Conservation (phyloP, 2,888 invertebrate species). For the Drosophila colorata region DNA sequence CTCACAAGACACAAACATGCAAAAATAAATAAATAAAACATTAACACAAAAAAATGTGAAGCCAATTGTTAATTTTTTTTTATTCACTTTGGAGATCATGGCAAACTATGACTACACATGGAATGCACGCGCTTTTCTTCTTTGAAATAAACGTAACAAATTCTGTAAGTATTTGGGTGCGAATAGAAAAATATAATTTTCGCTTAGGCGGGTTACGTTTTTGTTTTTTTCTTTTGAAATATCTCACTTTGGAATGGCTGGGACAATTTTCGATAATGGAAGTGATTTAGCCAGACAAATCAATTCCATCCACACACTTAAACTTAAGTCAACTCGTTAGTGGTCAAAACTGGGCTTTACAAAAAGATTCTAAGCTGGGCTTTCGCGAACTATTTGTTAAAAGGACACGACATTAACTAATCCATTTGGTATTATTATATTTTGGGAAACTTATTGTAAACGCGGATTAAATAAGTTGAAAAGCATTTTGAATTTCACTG, state of each 20-base stretch:
- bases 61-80: conserved; percentile 18
- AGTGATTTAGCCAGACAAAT: conserved; percentile 19
- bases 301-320: conserved; percentile 1
- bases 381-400: conserved; percentile 1
- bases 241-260: conserved; percentile 53
- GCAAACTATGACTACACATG: conserved; percentile 37
- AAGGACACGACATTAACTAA: not conserved
- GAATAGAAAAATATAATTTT: conserved; percentile 56
- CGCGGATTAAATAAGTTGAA: conserved; percentile 1
- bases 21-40: conserved; percentile 76
- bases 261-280: conserved; percentile 13
- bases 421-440: not conserved
- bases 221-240: conserved; percentile 16
- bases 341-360: conserved; percentile 24
- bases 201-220: conserved; percentile 64
- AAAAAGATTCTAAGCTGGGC: conserved; percentile 4
- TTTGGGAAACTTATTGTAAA: not conserved
- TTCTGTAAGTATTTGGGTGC: conserved; percentile 18
- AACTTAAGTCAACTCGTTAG: conserved; percentile 1
- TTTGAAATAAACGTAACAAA: conserved; percentile 31
- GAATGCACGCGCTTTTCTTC: conserved; percentile 31
- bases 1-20: conserved; percentile 43
- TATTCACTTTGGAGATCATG: conserved; percentile 37
- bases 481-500: not conserved
- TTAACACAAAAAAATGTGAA: conserved; percentile 59